Base-by-base conservation (phyloP, 2,113 vertebrate species). In the Syngnathus typhle region DNA sequence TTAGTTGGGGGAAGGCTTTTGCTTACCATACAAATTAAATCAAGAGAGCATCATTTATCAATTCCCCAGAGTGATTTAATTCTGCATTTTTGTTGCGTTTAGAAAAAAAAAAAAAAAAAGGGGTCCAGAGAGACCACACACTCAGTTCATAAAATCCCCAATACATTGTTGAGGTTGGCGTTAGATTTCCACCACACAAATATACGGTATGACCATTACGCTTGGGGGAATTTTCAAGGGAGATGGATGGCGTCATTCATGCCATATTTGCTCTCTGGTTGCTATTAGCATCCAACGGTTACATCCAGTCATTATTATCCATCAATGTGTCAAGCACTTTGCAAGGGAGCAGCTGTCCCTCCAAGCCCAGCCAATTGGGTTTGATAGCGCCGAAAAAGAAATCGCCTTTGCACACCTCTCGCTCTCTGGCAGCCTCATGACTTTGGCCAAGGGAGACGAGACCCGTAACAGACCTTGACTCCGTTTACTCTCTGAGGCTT, bases 381-480 rank as follows among this genome's bases (percentile, higher is more conserved):
- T 81, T 82, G 83, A 85, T 81, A 82, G 81, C 88, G 83, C 84
- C 87, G 85, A 89, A 87, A 84, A 85, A 80, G 85, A 78, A 85
- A 87, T 88, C 86, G 88, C 73, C 78, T 82, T 71, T 60, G 79
- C 76, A 63, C 78, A 80, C 80, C 80, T 77, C 87, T 89, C 88
- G 82, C 69, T 88, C 80, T 81, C 60, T 1, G 67, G 36, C 77
- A 78, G 80, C 79, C 80, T 81, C 75, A 81, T 82, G 84, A 70
- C 73, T 84, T 78, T 83, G 78, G 83, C 84, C 86, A 74, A 58
- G 73, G 76, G 85, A 87, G 83, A 74, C 69, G 10, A 44, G 67
- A 72, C 67, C 73, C 76, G 70, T 52, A 85, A 84, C 80, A 88
- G 69, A 81, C 81, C 88, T 87, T 90, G 83, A 85, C 81, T 82